These are phyloP conservation scores for Ormyrus pomaceus DNA, from an alignment of 2,888 invertebrate genomes.

Conservation along the genomic window DNA sequence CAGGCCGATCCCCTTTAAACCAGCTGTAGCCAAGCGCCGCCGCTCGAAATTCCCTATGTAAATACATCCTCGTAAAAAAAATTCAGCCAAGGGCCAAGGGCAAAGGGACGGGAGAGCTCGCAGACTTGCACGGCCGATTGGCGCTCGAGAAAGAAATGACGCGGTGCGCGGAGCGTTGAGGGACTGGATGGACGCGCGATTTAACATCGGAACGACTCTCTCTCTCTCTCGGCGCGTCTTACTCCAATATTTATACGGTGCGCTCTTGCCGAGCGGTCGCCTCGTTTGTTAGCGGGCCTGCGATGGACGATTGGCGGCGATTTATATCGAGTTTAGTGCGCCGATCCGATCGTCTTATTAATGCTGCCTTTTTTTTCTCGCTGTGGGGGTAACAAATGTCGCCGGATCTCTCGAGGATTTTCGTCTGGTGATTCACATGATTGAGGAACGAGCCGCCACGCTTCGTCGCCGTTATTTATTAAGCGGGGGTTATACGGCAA, in stretches of 20 bases:
- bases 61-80: slow-evolving; percentile 17
- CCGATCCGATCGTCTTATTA: slow-evolving; percentile 16
- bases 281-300: slow-evolving; percentile 42
- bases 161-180: slow-evolving; percentile 12
- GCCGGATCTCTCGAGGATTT: neutral
- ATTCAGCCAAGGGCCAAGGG: neutral
- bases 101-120: neutral
- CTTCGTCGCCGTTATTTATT: slow-evolving; percentile 35
- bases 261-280: neutral
- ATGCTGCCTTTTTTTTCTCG: slow-evolving; percentile 26
- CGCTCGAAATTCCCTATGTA: slow-evolving; percentile 3
- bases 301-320: slow-evolving; percentile 15
- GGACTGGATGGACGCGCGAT: slow-evolving; percentile 27
- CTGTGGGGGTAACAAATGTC: slow-evolving; percentile 15
- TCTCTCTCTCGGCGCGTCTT: slow-evolving; percentile 5
- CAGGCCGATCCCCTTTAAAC: neutral
- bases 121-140: slow-evolving; percentile 22
- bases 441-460: slow-evolving; percentile 15
- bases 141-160: slow-evolving; percentile 49
- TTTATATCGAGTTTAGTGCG: slow-evolving; percentile 19
- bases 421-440: slow-evolving; percentile 40
- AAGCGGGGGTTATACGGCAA: neutral
- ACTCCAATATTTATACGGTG: slow-evolving; percentile 48
- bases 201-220: slow-evolving; percentile 25
- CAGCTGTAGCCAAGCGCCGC: neutral